Evolutionary conservation across 2,888 invertebrate genomes (phyloP).

Genomic region (Philereme transversata): DNA sequence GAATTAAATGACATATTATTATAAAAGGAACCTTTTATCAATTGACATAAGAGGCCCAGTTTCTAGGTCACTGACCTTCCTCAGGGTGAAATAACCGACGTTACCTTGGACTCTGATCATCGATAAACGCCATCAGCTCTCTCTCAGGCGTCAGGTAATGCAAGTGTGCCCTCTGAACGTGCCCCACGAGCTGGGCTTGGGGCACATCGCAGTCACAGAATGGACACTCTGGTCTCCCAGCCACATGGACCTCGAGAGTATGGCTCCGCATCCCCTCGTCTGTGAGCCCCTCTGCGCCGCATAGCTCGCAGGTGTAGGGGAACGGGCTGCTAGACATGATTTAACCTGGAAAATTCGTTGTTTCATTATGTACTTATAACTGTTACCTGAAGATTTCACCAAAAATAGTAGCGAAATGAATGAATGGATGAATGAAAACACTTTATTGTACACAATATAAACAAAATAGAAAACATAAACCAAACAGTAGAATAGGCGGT

Average conservation of each 20-base stretch:
- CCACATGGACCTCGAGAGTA: conserved; percentile 90
- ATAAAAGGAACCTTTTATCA: too few species aligned
- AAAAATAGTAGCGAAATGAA: too few species aligned
- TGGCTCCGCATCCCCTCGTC: conserved; percentile 92
- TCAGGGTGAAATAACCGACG: background rate
- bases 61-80: too few species aligned
- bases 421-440: too few species aligned
- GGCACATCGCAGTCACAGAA: conserved; percentile 91
- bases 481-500: too few species aligned
- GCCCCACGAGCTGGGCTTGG: conserved; percentile 89
- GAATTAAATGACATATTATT: too few species aligned
- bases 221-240: conserved; percentile 91
- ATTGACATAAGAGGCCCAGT: too few species aligned
- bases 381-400: too few species aligned
- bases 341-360: conserved; percentile 29
- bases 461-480: too few species aligned
- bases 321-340: conserved; percentile 76
- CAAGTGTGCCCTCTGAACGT: conserved; percentile 93
- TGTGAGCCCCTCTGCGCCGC: conserved; percentile 91
- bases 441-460: too few species aligned
- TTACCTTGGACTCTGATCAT: conserved; percentile 86
- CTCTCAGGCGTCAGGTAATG: conserved; percentile 92
- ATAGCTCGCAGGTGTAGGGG: conserved; percentile 90
- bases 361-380: too few species aligned
- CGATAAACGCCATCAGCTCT: conserved; percentile 90